Base-by-base conservation (phyloP, 2,797 vertebrate species). In the Hippopotamyrus pictus region DNA sequence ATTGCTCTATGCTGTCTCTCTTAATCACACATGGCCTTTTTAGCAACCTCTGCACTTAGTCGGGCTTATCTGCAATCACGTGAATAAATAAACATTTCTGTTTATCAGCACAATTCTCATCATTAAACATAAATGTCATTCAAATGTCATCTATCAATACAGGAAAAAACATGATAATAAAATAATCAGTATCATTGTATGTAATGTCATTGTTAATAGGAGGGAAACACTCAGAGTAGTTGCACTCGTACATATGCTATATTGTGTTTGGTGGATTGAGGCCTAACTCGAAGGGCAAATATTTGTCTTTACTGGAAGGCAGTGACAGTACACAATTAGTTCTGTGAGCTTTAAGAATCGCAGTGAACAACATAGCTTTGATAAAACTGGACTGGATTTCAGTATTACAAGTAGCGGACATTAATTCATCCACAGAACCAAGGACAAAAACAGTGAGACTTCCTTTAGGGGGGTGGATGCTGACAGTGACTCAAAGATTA, bases 271-370 rank as follows among this genome's bases (percentile, higher is more conserved):
- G 29, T 37, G 65, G 29, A 73, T 17, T 73, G 29, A 73, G 65
- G 2, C 12, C 0, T 73, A 73, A 33, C 12, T 37, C 12, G 11
- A 73, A 6, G 65, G 33, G 12, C 65, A 73, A 73, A 73, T 73
- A 37, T 73, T 73, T 73, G 12, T 17, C 65, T 73, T 73, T 73
- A 37, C 29, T 73, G 29, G 29, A 37, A 73, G 65, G 29, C 65
- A 73, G 65, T 73, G 65, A 37, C 65, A 37, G 2, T 37, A 73
- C 12, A 12, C 65, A 33, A 33, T 37, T 12, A 93, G 93, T 92
- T 92, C 91, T 91, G 90, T 90, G 92, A 92, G 94, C 94, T 94
- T 94, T 93, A 92, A 92, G 92, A 93, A 92, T 94, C 95, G 95
- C 93, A 89, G 94, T 95, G 62, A 94, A 95, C 93, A 95, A 62